Conservation (phyloP, 1,140 invertebrate species). For the Dinoponera quadriceps region DNA sequence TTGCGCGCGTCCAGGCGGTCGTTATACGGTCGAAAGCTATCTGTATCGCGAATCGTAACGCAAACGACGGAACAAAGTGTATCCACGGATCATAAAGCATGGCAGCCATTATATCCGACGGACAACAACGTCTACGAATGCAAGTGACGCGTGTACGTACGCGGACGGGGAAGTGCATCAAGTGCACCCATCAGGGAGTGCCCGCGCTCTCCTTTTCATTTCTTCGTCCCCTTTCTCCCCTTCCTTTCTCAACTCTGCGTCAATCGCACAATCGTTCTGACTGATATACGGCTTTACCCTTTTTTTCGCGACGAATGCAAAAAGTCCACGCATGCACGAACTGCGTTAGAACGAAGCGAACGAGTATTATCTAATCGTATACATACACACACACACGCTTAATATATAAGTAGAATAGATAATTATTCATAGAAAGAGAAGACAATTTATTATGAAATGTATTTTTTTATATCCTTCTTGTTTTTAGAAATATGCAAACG, state of each 20-base stretch:
- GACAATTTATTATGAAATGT: not conserved
- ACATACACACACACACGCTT: not conserved
- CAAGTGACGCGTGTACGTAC: not conserved
- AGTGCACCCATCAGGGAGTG: slow-evolving; percentile 8
- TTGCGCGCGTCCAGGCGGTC: slow-evolving; percentile 14
- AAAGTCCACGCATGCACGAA: not conserved
- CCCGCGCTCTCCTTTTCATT: not conserved
- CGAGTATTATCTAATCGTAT: not conserved
- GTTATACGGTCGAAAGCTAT: slow-evolving; percentile 29
- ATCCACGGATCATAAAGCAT: slow-evolving; percentile 44
- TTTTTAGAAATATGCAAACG: too few relatives aligned
- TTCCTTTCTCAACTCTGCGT: slow-evolving; percentile 19
- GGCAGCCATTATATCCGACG: slow-evolving; percentile 30
- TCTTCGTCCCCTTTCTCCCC: not conserved
- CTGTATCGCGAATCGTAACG: slow-evolving; percentile 36
- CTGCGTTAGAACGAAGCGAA: not conserved
- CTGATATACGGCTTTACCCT: not conserved
- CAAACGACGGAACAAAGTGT: slow-evolving; percentile 36
- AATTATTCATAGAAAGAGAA: not conserved
- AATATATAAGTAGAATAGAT: not conserved
- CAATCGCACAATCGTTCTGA: slow-evolving; percentile 35
- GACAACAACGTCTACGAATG: slow-evolving; percentile 43
- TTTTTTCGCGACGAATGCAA: not conserved
- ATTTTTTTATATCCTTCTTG: not conserved
- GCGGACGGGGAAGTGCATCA: slow-evolving; percentile 26